A percentile compares a stretch with the other conserved stretches of the same genome.
phyloP scores from a whole-genome alignment of 2,797 vertebrate genomes.

The Diplodus sargus region DNA sequence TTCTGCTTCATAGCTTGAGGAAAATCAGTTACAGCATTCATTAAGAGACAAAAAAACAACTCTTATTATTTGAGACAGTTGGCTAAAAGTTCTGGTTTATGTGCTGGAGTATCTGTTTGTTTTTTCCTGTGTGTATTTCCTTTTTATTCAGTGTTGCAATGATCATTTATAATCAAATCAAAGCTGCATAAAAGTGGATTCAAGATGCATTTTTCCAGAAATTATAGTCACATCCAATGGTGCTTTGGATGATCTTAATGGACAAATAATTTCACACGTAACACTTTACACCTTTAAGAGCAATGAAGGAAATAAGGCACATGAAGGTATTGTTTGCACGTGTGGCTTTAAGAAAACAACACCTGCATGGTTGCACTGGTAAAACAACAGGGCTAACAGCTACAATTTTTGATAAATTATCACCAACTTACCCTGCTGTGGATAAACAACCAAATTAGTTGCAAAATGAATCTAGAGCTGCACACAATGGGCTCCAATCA shows the following conservation, averaged over 20 bases:
- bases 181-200: background rate
- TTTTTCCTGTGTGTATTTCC: background rate
- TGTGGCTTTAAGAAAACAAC: background rate
- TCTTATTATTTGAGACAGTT: constrained; percentile 4
- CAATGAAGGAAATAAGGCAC: background rate
- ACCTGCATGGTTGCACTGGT: background rate
- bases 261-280: background rate
- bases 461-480: constrained; percentile 13
- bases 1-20: constrained; percentile 16
- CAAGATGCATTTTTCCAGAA: background rate
- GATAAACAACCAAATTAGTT: constrained; percentile 32
- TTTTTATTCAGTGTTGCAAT: background rate
- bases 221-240: background rate
- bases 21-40: constrained; percentile 27
- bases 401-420: background rate
- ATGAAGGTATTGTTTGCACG: background rate
- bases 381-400: constrained; percentile 4
- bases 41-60: constrained; percentile 18
- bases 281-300: background rate
- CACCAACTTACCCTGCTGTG: constrained; percentile 6
- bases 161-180: background rate
- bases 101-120: background rate
- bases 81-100: background rate
- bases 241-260: background rate
- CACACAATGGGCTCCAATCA: constrained; percentile 38